Base-by-base conservation (phyloP, 2,888 invertebrate genomes). In the Dolichopus griseipennis region DNA sequence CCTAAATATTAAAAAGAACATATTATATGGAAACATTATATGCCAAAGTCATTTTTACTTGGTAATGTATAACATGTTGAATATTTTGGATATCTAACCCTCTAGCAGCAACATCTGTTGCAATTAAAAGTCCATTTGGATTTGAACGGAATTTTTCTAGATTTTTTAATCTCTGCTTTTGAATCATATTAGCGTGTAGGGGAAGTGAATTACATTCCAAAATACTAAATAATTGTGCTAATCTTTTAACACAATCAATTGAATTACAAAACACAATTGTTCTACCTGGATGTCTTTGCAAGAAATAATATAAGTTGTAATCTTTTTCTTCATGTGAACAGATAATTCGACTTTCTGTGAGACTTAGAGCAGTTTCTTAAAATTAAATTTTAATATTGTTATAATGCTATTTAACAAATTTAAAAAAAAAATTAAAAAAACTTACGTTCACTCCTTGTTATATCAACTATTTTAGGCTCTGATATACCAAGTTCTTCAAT, bases 41-140 rank as follows among this genome's bases (percentile, higher is more conserved):
- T 64, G 12, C 3, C 52, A 65, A 64, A 37, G n/a, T 66, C 18
- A n/a, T 33, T 65, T 12, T 9, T 41, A 76, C 77, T 80, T 93
- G 97, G 82, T 97, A 99, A 81, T 99, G 99, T 71, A 99, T 85
- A 2, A 99, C 97, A 82, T 97, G 95, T 73, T 97, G 89, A 2
- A 99, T 90, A 74, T 89, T 86, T 0, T 95, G 93, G 74, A 99
- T 96, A 83, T 99, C 99, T 64, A 99, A 83, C 0, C 99, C 99
- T 69, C 99, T 85, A 0, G 99, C 97, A 0, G 99, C 98, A 7
- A 99, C 97, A 83, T 99, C 99, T 0, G 97, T 98, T 4, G 98
- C 90, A 69, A 99, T 86, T 52, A 99, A 81, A 9, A 99, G 78
- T 0, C 91, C 90, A 72, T 86, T 85, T 0, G 87, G 84, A 73